Base-by-base conservation (phyloP, 2,113 vertebrate genomes). In the Illadopsis cleaveri region DNA sequence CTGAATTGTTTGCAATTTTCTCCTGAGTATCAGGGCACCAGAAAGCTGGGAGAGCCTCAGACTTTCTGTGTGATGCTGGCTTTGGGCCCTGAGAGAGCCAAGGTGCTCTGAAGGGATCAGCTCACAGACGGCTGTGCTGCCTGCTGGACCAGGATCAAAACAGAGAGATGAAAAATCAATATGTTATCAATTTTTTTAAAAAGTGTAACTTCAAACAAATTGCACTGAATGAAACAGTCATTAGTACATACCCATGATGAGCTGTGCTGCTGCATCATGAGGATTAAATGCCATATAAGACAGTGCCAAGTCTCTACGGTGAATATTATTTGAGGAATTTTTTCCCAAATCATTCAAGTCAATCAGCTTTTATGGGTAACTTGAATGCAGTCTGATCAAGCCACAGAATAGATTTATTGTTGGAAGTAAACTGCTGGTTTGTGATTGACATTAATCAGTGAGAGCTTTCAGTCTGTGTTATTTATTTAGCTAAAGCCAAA, bases 31-130 rank as follows among this genome's bases (percentile, higher is more conserved):
- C 42, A 53, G 17, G 13, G 19, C 37, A 27, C 12, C 27, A 58
- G 44, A 16, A n/a, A 47, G 30, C n/a, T 50, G 56, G 27, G 75
- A 45, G 25, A 45, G 31, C 9, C 20, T 2, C 37, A n/a, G 40
- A 8, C 1, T 0, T 8, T 5, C 18, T 4, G 1, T 1, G 6
- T 2, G 30, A 3, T n/a, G 19, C 10, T 38, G 68, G 9, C 15
- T 62, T 73, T 57, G 76, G 76, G 16, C 27, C 8, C 48, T 20
- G 10, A 23, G 6, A 21, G 33, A 81, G 9, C 9, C 38, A 12
- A 5, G 38, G 48, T 64, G 48, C 40, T 79, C 24, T 24, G 31
- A 53, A 31, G 57, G 14, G 24, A 38, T 65, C 68, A n/a, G 62
- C 17, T 69, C 8, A 0, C 2, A 1, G 35, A 18, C 14, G 50